Evolutionary conservation across 2,888 invertebrate species (phyloP).

Genomic region (Meloe dianella): DNA sequence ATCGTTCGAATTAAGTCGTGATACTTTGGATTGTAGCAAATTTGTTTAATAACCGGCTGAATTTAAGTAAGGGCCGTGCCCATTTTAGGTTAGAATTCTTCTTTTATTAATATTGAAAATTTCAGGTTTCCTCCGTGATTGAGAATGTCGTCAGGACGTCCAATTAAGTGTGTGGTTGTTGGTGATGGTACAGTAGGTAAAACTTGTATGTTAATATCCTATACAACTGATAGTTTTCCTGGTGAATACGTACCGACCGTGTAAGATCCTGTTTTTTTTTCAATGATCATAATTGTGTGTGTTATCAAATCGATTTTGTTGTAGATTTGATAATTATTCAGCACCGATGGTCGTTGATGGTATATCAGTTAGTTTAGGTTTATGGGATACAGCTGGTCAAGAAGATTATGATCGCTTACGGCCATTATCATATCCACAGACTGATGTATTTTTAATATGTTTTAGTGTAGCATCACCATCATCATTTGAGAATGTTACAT

Average conservation of each 20-base stretch:
- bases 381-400: conserved; percentile 99
- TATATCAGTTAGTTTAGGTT: conserved; percentile 92
- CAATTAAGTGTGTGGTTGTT: conserved; percentile 91
- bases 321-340: conserved; percentile 97
- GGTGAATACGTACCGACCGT: conserved; percentile 95
- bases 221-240: conserved; percentile 91
- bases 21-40: background rate
- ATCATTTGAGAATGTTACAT: conserved; percentile 98
- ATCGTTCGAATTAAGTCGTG: background rate
- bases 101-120: conserved; percentile 20
- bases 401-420: conserved; percentile 96
- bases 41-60: background rate
- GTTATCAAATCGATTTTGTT: conserved; percentile 40
- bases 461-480: conserved; percentile 99
- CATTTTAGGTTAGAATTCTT: conserved; percentile 9
- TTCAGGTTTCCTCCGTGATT: conserved; percentile 19
- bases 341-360: conserved; percentile 99
- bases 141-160: conserved; percentile 87
- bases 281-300: conserved; percentile 15
- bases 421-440: conserved; percentile 97
- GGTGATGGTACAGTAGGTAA: conserved; percentile 94
- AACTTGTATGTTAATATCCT: conserved; percentile 93
- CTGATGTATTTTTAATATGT: conserved; percentile 99
- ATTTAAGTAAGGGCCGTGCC: conserved; percentile 1
- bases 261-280: conserved; percentile 64